Evolutionary conservation across 2,113 vertebrate species (phyloP).

Genomic region (Leucopsar rothschildi): DNA sequence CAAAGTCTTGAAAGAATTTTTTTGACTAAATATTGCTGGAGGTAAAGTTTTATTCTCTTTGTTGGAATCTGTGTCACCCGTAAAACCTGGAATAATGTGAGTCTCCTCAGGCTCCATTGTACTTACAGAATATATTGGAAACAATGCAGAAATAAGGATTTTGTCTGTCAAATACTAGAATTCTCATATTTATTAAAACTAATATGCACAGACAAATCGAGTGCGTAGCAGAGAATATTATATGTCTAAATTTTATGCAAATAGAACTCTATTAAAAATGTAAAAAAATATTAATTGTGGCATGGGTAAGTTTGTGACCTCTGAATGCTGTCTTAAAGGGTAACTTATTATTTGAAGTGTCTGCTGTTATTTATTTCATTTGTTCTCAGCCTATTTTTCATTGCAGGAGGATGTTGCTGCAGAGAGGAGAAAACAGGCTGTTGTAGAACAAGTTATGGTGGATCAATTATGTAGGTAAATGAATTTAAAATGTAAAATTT

Average conservation of each 20-base stretch:
- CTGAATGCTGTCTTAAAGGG: not conserved
- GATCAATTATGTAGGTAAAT: conserved; percentile 80
- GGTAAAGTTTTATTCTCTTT: not conserved
- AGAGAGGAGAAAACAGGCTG: conserved; percentile 75
- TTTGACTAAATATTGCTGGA: not conserved
- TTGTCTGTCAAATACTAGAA: not conserved
- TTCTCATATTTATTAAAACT: not conserved
- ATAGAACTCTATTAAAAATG: not conserved
- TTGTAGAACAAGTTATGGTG: conserved; percentile 80
- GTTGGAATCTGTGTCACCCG: not conserved
- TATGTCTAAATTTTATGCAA: not conserved
- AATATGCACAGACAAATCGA: not conserved
- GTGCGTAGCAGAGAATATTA: not conserved
- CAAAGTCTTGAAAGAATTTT: not conserved
- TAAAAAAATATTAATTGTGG: not conserved
- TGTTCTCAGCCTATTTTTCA: not conserved
- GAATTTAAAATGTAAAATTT: not conserved
- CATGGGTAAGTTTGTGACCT: not conserved
- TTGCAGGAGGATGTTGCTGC: conserved; percentile 74
- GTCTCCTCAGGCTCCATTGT: not conserved
- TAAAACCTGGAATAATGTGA: not conserved
- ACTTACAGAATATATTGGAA: not conserved
- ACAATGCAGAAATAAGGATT: not conserved
- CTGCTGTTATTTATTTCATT: not conserved
- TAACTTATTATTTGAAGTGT: not conserved